A percentile compares a stretch with the other conserved stretches of the same genome.
Evolutionary conservation across 2,113 vertebrate species (phyloP).

Genomic region (Petrocephalus zakoni): DNA sequence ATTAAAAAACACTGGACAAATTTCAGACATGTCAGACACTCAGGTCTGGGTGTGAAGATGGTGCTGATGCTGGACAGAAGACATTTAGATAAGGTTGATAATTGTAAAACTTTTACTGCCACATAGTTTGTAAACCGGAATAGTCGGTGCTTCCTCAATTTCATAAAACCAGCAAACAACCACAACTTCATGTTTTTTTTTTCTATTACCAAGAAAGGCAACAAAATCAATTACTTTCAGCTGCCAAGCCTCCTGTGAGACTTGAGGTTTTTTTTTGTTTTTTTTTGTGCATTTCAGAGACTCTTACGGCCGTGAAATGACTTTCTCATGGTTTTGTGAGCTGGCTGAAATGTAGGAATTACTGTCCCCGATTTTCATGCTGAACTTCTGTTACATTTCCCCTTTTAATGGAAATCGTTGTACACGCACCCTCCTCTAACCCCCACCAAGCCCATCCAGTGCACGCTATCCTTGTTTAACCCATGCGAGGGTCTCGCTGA

Average conservation of each 20-base stretch:
- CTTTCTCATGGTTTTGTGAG: conserved; percentile 1
- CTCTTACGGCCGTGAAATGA: conserved; percentile 1
- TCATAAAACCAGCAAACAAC: conserved; percentile 8
- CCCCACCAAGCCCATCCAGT: background rate
- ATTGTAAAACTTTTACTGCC: background rate
- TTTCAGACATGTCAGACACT: background rate
- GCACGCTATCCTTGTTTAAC: background rate
- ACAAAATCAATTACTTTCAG: conserved; percentile 12
- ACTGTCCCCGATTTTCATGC: background rate
- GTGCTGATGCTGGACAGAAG: background rate
- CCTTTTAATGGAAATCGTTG: background rate
- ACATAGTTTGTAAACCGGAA: background rate
- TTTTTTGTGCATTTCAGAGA: background rate
- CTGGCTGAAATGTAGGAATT: background rate
- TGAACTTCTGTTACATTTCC: background rate
- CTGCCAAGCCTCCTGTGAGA: background rate
- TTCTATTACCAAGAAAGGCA: background rate
- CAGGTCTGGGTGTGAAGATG: background rate
- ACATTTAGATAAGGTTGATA: background rate
- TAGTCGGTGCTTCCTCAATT: background rate
- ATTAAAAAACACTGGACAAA: background rate
- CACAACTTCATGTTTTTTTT: background rate
- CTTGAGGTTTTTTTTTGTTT: background rate
- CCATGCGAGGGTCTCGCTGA: background rate
- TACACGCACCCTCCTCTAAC: background rate